Evolutionary conservation across 2,797 vertebrate genomes (phyloP), one percentile per base, ranked within the genome.

Genomic region (Cossypha polioptera): DNA sequence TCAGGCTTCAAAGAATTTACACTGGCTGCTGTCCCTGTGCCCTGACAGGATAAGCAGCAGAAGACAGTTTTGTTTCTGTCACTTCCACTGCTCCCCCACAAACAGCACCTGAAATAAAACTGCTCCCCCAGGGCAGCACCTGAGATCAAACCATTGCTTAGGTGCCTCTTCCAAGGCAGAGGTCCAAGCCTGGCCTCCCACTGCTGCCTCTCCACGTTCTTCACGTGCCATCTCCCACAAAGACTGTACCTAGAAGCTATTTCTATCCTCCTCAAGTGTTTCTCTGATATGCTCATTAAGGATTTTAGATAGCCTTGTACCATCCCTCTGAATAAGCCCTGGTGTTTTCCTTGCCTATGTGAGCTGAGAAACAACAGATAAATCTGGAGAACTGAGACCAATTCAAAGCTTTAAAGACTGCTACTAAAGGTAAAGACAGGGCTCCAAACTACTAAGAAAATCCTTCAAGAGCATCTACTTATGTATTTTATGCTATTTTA

Each of bases 111-210:
- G 75, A 25, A 36, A 47, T 7, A 45, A 17, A 66, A 21, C 42
- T 40, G 63, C 43, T 33, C 20, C 20, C 31, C 17, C 8, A 6
- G 8, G 31, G 25, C 53, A 62, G 47, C 25, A 19, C 3, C 14
- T 3, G 51, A 48, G 48, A 13, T 3, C 1, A 21, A 45, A 2
- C 16, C 7, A 8, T 0, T 1, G 17, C 48, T 36, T 0, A 2
- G 0, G 11, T 15, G 47, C 66, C 66, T 13, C 1, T 25, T 9
- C n/a, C 14, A 45, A 0, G 0, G 10, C 53, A 12, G 24, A 11
- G 16, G 2, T 5, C 9, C 71, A 21, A 58, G 1, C 14, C 43
- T 7, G 5, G 24, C 16, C 18, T 12, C 9, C 43, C 19, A 1
- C 4, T 7, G 14, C 66, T 51, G 69, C 68, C 40, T 40, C 71